These are phyloP conservation scores for Chloropsis hardwickii DNA, from an alignment of 2,113 vertebrate genomes.

Conservation along the genomic window DNA sequence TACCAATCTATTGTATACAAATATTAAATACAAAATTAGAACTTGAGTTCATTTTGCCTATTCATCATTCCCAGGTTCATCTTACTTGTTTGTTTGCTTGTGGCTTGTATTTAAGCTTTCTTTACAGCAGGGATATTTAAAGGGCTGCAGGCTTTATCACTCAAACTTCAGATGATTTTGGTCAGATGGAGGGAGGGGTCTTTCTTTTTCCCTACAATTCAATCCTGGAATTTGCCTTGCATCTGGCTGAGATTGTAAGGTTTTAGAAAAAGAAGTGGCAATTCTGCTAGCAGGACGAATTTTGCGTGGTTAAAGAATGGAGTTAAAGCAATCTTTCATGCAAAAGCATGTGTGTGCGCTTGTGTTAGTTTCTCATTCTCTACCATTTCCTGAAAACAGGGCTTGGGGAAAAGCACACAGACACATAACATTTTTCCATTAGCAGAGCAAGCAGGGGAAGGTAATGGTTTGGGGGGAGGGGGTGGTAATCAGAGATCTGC, in stretches of 20 bases:
- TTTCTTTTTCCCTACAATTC: not conserved
- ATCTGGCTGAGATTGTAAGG: not conserved
- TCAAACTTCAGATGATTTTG: not conserved
- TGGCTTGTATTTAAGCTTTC: not conserved
- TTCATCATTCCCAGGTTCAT: not conserved
- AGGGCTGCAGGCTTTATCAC: not conserved
- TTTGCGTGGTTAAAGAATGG: not conserved
- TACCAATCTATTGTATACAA: not conserved
- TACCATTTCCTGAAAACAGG: slow-evolving; percentile 66
- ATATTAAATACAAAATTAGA: not conserved
- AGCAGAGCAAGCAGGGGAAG: slow-evolving; percentile 52
- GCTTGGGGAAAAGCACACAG: slow-evolving; percentile 40
- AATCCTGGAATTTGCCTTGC: not conserved
- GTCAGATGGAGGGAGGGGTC: not conserved
- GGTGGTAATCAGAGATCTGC: slow-evolving; percentile 58
- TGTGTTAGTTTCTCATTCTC: slow-evolving; percentile 38
- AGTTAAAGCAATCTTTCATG: not conserved
- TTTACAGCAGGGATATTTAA: not conserved
- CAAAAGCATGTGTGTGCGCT: not conserved
- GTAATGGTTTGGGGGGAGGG: slow-evolving; percentile 52
- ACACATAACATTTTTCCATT: slow-evolving; percentile 64
- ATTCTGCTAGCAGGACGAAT: not conserved
- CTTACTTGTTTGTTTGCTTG: not conserved
- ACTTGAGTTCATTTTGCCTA: not conserved
- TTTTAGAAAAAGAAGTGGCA: not conserved